A percentile compares a stretch with the other conserved stretches of the same genome.
These are phyloP conservation scores for Eupelmus urozonus DNA, from an alignment of 2,888 invertebrate species.

Conservation along the genomic window DNA sequence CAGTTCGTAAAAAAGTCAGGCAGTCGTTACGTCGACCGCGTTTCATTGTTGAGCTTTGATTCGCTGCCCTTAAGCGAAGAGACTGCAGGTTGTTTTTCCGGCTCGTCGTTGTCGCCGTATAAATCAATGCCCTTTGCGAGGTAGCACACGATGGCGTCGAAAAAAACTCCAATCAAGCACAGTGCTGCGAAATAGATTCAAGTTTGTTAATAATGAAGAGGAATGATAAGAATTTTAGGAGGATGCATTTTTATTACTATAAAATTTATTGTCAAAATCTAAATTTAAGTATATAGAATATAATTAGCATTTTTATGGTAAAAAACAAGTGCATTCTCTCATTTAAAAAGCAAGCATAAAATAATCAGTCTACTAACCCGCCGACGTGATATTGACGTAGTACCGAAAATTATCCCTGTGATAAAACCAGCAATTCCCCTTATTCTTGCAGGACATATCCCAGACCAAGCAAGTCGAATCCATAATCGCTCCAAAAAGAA, in stretches of 20 bases:
- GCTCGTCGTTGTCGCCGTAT: slow-evolving; percentile 77
- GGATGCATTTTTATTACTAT: background rate
- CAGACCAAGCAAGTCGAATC: slow-evolving; percentile 84
- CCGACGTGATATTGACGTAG: slow-evolving; percentile 80
- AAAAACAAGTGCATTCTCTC: too few relatives aligned
- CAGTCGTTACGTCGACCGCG: background rate
- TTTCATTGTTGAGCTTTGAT: slow-evolving; percentile 29
- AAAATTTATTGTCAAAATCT: too few relatives aligned
- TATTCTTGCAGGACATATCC: slow-evolving; percentile 82
- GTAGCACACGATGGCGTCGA: slow-evolving; percentile 82
- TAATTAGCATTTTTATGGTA: too few relatives aligned
- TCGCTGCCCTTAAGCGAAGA: slow-evolving; percentile 1
- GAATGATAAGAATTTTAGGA: background rate
- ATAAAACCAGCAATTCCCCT: slow-evolving; percentile 84
- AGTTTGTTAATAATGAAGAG: background rate
- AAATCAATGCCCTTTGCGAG: slow-evolving; percentile 81
- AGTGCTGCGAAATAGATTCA: slow-evolving; percentile 76
- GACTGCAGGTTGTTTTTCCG: slow-evolving; percentile 7
- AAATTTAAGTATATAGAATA: too few relatives aligned
- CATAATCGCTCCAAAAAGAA: slow-evolving; percentile 83
- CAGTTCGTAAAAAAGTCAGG: background rate
- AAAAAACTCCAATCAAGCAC: slow-evolving; percentile 80
- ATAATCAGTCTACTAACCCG: slow-evolving; percentile 75
- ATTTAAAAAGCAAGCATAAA: too few relatives aligned
- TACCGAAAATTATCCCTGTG: slow-evolving; percentile 81